These are phyloP conservation scores for Anagrus nilaparvatae DNA, from an alignment of 1,140 invertebrate genomes.

Conservation along the genomic window DNA sequence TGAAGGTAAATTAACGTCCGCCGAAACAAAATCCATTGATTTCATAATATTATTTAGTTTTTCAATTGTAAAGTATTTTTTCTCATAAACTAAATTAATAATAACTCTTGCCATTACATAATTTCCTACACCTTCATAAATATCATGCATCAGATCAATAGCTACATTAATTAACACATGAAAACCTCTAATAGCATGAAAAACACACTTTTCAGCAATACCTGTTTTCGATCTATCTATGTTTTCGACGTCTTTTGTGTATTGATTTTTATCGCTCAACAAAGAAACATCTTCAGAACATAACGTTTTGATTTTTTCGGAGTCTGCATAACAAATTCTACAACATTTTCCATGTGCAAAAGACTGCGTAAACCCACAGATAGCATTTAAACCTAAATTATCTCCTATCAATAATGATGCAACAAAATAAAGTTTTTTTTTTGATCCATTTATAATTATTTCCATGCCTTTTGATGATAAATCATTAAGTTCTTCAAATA, in stretches of 20 bases:
- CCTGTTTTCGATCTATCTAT: constrained; percentile 1
- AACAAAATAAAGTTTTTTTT: constrained; percentile 14
- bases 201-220: constrained; percentile 10
- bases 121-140: constrained; percentile 9
- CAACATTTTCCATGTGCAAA: constrained; percentile 14
- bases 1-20: not conserved
- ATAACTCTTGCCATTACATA: constrained; percentile 5
- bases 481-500: constrained; percentile 16
- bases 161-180: constrained; percentile 9
- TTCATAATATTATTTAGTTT: constrained; percentile 5
- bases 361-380: constrained; percentile 12
- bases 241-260: constrained; percentile 8
- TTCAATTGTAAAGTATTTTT: constrained; percentile 5
- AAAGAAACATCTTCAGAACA: constrained; percentile 3
- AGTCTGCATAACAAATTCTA: constrained; percentile 11
- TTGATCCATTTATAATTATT: constrained; percentile 1
- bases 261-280: not conserved
- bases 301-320: constrained; percentile 1
- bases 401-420: constrained; percentile 10
- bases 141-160: constrained; percentile 13
- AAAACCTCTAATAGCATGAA: constrained; percentile 9
- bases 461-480: constrained; percentile 12
- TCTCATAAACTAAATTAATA: not conserved
- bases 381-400: constrained; percentile 15
- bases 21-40: constrained; percentile 2